Evolutionary conservation across 2,888 invertebrate genomes (phyloP), one percentile per base, ranked within the genome.

Genomic region (Tubiluchus corallicola): DNA sequence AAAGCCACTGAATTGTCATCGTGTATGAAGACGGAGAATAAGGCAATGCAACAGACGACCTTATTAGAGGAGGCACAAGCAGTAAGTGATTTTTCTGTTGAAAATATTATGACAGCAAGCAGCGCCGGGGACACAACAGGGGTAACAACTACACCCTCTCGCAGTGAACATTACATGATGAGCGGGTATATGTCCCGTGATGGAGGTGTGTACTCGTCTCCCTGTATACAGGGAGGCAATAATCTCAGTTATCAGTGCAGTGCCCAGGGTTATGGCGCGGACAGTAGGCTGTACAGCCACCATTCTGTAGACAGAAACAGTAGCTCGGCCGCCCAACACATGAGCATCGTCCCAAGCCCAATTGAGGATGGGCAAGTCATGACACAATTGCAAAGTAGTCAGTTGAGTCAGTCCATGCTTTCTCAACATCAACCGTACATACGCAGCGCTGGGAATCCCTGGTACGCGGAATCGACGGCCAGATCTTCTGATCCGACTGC

Each of bases 101-200:
- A 29, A n/a, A 29, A 29, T n/a, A 29, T 29, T 29, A 29, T 29
- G 29, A 29, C 29, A n/a, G n/a, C 29, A n/a, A 29, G 29, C 29
- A 29, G 9, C 9, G 29, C 29, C 29, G 29, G 9, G 9, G 29
- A 29, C 29, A n/a, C n/a, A 9, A n/a, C 9, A 9, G n/a, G 9
- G 29, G n/a, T n/a, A n/a, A n/a, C n/a, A n/a, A 29, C 29, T 9
- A 29, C 29, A n/a, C n/a, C 29, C 9, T 29, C 29, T 9, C 29
- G 9, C 9, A 9, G 29, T n/a, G 29, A 29, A 9, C 29, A 29
- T n/a, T 29, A 29, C 29, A 9, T 29, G 29, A 29, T 29, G 29
- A n/a, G 29, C 29, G 29, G 29, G 29, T 29, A 29, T n/a, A n/a
- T 29, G 29, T 9, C 29, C 9, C 29, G 29, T n/a, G 29, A 29